phyloP scores from a whole-genome alignment of 2,797 vertebrate genomes.

The Heteromormyrus szaboi region DNA sequence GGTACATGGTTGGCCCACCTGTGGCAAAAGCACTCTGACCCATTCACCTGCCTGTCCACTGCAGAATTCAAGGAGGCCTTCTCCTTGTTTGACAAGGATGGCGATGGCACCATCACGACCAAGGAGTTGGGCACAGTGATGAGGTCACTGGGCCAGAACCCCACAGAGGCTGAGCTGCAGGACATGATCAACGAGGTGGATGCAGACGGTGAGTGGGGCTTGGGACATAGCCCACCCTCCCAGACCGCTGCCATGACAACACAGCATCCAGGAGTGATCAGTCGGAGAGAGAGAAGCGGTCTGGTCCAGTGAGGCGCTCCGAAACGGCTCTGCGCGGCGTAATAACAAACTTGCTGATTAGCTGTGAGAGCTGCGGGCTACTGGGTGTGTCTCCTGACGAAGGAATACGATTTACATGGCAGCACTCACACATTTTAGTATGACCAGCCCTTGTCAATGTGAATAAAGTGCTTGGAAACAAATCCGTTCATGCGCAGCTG shows the following conservation, averaged over 20 bases:
- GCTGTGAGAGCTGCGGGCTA: background rate
- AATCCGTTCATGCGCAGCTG: background rate
- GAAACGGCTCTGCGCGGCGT: background rate
- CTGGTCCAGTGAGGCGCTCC: background rate
- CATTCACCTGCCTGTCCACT: background rate
- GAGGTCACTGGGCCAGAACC: conserved; percentile 95
- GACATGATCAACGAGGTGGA: conserved; percentile 99
- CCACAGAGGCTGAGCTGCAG: conserved; percentile 92
- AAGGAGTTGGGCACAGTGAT: conserved; percentile 98
- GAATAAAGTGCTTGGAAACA: background rate
- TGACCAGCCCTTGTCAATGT: background rate
- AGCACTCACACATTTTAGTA: background rate
- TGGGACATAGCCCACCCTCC: background rate
- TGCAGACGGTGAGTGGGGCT: conserved; percentile 77
- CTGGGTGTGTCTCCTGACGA: background rate
- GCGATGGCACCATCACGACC: conserved; percentile 96
- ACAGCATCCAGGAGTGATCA: background rate
- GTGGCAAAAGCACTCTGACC: background rate
- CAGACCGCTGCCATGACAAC: background rate
- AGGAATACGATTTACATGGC: background rate
- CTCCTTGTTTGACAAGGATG: conserved; percentile 97
- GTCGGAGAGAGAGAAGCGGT: background rate
- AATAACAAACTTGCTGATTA: background rate
- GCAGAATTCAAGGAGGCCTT: conserved; percentile 98
- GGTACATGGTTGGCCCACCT: background rate